A percentile compares a stretch with the other conserved stretches of the same genome.
These are phyloP conservation scores for Lithodes maja DNA, from an alignment of 2,888 invertebrate species.

Conservation along the genomic window DNA sequence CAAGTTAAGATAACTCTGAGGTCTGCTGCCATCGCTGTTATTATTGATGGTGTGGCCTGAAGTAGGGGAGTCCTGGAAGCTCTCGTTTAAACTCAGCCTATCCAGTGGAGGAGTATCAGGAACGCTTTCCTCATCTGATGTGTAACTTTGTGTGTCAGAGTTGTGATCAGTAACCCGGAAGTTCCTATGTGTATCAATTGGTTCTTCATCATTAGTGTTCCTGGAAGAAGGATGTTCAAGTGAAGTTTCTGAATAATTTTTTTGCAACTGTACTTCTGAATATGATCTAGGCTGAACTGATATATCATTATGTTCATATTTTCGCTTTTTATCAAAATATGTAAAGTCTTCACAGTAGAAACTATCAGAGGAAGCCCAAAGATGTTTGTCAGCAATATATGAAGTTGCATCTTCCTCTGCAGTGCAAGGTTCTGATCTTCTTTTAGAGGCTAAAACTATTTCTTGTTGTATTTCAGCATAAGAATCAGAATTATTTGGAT, in stretches of 20 bases:
- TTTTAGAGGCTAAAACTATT: conserved; percentile 1
- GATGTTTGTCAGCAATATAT: conserved; percentile 36
- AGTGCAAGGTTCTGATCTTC: conserved; percentile 14
- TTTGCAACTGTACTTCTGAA: neutral
- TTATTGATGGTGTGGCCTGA: neutral
- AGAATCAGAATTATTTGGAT: neutral
- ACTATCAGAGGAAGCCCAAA: conserved; percentile 53
- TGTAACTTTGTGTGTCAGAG: neutral
- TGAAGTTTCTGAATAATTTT: neutral
- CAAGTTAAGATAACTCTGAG: neutral
- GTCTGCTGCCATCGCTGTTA: neutral
- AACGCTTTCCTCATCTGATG: neutral
- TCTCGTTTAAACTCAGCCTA: neutral
- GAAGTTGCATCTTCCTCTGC: neutral
- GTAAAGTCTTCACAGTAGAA: conserved; percentile 53
- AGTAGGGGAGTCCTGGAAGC: neutral
- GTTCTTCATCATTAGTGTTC: neutral
- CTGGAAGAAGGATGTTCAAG: neutral
- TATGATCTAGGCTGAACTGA: neutral
- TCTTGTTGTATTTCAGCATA: neutral
- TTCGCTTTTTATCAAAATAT: neutral
- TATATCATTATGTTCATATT: neutral
- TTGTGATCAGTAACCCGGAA: neutral
- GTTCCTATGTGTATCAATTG: neutral
- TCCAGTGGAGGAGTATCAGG: neutral